Evolutionary conservation across 2,797 vertebrate species (phyloP), one percentile per base, ranked within the genome.

Genomic region (Mareca penelope): DNA sequence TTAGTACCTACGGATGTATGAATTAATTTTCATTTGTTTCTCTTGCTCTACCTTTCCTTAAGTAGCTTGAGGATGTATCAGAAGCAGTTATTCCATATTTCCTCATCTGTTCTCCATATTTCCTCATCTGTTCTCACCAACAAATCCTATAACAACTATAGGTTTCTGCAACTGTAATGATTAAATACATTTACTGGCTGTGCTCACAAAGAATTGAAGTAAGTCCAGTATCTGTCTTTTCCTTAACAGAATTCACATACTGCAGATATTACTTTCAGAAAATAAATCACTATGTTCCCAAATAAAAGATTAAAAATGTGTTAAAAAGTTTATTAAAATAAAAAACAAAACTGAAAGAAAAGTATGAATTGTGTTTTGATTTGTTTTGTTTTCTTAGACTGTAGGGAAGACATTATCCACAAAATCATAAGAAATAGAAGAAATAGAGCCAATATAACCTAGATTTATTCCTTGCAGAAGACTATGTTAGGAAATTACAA

Each of bases 381-480:
- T 95, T 89, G 28, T 48, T 92, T 89, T 93, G 77, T 80, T 93
- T 95, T 73, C 78, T 75, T 88, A 94, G 92, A 85, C 90, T 93
- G 77, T 50, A 85, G 75, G 70, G 91, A 82, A 94, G 67, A 89
- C 68, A 86, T 94, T 94, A 96, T 64, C 82, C 52, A 50, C 60
- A 80, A 78, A 92, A 92, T 79, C 65, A 22, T 92, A 84, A 92
- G 87, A 94, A 92, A 92, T 31, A 77, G 80, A 95, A 28, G 85
- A 94, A 92, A 92, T 28, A 77, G 80, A 95, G 28, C 46, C 70
- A 94, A 57, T 93, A 90, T 90, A 90, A 92, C 57, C 56, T 79
- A 64, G 93, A 94, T 95, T 93, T 94, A 93, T 94, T 94, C 82
- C 53, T 92, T 92, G 75, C 83, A 89, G 80, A 92, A 92, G 59